phyloP scores from a whole-genome alignment of 2,113 vertebrate genomes.

The Phyllostomus discolor region DNA sequence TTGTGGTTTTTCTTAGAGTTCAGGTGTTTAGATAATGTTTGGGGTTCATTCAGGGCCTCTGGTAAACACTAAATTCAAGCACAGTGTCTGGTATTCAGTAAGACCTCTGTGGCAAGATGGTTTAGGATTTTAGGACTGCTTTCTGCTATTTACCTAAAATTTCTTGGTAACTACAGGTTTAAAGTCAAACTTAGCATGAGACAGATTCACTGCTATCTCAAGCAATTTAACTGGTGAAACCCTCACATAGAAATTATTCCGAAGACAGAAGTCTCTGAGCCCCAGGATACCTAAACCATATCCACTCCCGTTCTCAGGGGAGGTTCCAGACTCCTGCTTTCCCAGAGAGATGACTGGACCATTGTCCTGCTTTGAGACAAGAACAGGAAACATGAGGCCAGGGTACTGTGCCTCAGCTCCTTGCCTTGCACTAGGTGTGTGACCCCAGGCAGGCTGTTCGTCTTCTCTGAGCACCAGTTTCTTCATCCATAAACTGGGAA shows the following conservation, averaged over 20 bases:
- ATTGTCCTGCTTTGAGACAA: background rate
- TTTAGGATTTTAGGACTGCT: background rate
- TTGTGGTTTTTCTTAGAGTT: background rate
- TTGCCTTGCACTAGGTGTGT: background rate
- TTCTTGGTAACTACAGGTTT: background rate
- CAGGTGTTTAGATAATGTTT: background rate
- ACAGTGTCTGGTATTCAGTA: background rate
- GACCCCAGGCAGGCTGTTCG: background rate
- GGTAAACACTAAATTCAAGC: background rate
- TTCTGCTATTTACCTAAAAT: background rate
- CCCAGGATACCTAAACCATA: background rate
- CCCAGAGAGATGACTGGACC: background rate
- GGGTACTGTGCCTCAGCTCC: background rate
- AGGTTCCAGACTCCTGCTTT: background rate
- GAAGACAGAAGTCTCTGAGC: background rate
- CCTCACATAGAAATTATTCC: background rate
- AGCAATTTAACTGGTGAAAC: background rate
- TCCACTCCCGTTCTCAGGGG: background rate
- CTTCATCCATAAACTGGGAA: background rate
- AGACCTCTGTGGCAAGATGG: background rate
- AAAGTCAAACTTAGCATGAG: background rate
- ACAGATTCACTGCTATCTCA: background rate
- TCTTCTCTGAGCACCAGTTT: background rate
- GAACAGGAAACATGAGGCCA: background rate
- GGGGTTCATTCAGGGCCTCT: background rate